Evolutionary conservation across 2,888 invertebrate species (phyloP).

Genomic region (Erynnis tages): DNA sequence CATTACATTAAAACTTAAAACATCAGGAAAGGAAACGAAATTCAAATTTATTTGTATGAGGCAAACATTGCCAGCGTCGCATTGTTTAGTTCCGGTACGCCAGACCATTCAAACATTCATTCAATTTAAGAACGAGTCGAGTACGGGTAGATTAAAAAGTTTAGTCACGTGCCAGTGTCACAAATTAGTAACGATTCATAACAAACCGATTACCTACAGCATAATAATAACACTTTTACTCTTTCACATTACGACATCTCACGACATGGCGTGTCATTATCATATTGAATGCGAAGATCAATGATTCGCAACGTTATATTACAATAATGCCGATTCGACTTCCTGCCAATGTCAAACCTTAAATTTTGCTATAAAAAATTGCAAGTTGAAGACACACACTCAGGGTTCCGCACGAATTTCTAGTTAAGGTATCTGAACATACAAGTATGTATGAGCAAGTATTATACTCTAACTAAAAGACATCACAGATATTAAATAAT

Average conservation of each 20-base stretch:
- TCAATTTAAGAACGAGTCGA: slow-evolving; percentile 4
- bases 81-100: slow-evolving; percentile 20
- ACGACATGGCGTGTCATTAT: slow-evolving; percentile 30
- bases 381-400: no score
- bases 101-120: no score
- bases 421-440: no score
- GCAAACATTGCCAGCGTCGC: slow-evolving; percentile 1
- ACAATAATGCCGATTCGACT: slow-evolving; percentile 16
- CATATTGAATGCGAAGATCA: slow-evolving; percentile 23
- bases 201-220: slow-evolving; percentile 48
- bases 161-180: slow-evolving; percentile 38
- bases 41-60: slow-evolving; percentile 4
- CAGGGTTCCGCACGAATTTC: no score
- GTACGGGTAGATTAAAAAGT: slow-evolving; percentile 25
- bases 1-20: not conserved
- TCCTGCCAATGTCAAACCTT: slow-evolving; percentile 4
- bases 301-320: slow-evolving; percentile 15
- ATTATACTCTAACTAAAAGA: no score
- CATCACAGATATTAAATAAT: no score
- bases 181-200: slow-evolving; percentile 41
- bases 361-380: slow-evolving; percentile 1
- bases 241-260: slow-evolving; percentile 50
- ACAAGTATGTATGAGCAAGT: no score
- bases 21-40: slow-evolving; percentile 1
- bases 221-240: slow-evolving; percentile 65